A percentile compares a stretch with the other conserved stretches of the same genome.
Conservation (phyloP, 2,888 invertebrate genomes). For the Metopia argyrocephala region DNA sequence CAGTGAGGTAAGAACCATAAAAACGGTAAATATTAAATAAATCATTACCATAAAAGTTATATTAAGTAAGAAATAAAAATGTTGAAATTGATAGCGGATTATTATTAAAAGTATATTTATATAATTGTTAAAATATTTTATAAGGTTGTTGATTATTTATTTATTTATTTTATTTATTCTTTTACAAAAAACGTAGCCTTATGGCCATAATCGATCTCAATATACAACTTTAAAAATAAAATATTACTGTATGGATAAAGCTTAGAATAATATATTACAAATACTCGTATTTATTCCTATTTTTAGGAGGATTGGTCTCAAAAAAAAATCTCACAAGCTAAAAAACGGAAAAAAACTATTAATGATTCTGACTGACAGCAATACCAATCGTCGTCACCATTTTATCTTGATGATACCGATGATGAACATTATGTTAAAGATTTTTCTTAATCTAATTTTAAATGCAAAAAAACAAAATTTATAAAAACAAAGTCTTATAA, state of each 20-base stretch:
- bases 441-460: slow-evolving; percentile 55
- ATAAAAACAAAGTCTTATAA: slow-evolving; percentile 38
- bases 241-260: too few species aligned
- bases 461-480: slow-evolving; percentile 38
- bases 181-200: slow-evolving; percentile 1
- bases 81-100: too few species aligned
- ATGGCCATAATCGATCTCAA: too few species aligned
- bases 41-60: too few species aligned
- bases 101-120: too few species aligned
- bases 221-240: slow-evolving; percentile 22
- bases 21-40: slow-evolving; percentile 28
- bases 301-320: slow-evolving; percentile 93
- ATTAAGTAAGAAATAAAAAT: too few species aligned
- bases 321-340: slow-evolving; percentile 87
- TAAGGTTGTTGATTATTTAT: too few species aligned
- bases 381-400: slow-evolving; percentile 66
- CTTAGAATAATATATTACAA: slow-evolving; percentile 12
- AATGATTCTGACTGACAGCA: slow-evolving; percentile 93
- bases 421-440: slow-evolving; percentile 64
- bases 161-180: background rate
- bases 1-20: slow-evolving; percentile 83
- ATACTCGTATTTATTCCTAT: slow-evolving; percentile 61
- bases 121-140: too few species aligned
- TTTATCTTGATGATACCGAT: slow-evolving; percentile 69
- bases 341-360: slow-evolving; percentile 93